Evolutionary conservation across 2,888 invertebrate species (phyloP).

Genomic region (Coleophora flavipennella): DNA sequence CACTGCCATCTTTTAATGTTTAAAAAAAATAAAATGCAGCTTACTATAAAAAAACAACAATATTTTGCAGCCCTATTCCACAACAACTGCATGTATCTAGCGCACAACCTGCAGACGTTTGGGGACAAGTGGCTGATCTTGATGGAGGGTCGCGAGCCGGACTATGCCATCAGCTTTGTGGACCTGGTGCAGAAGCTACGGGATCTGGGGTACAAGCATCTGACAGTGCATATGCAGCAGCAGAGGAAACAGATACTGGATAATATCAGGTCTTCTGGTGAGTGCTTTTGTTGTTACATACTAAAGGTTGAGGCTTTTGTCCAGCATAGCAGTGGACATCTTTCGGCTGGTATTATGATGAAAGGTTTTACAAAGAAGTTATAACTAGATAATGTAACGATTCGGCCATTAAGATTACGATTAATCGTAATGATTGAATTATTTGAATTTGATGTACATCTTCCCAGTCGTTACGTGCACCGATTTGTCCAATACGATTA

Average conservation of each 20-base stretch:
- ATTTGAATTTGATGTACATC: too few relatives aligned
- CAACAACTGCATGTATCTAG: conserved; percentile 93
- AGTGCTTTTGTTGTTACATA: conserved; percentile 9
- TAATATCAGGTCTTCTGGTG: conserved; percentile 83
- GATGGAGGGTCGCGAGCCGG: conserved; percentile 67
- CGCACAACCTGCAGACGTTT: conserved; percentile 79
- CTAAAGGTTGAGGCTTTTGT: neutral
- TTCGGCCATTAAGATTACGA: too few relatives aligned
- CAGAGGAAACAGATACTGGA: conserved; percentile 84
- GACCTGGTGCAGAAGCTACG: conserved; percentile 79
- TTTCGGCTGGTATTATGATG: too few relatives aligned
- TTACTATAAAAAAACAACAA: neutral
- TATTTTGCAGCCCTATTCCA: conserved; percentile 80
- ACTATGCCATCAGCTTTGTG: conserved; percentile 76
- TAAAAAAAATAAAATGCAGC: too few relatives aligned
- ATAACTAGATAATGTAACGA: too few relatives aligned
- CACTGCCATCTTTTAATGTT: too few relatives aligned
- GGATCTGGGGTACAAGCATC: conserved; percentile 77
- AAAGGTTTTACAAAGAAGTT: too few relatives aligned
- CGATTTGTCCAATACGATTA: too few relatives aligned
- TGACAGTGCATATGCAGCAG: conserved; percentile 80
- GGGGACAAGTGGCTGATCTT: conserved; percentile 78
- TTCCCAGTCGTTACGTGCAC: too few relatives aligned
- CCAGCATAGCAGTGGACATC: too few relatives aligned
- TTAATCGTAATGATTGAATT: too few relatives aligned